Evolutionary conservation across 92 coral and sea anemone genomes (phyloP).

Genomic region (Virgularia gustaviana): DNA sequence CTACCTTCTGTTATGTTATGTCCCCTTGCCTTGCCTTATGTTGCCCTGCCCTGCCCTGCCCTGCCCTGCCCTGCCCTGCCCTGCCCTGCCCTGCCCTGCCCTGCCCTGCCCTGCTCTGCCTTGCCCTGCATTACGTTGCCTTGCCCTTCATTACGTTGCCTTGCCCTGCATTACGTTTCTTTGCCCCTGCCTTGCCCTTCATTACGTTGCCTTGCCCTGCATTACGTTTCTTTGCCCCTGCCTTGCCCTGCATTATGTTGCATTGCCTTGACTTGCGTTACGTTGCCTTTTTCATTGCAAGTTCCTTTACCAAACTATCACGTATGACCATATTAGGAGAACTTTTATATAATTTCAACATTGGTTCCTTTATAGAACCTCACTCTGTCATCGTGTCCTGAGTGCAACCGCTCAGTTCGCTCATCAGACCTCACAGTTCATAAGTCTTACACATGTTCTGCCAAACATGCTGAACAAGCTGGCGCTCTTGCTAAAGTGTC

Average conservation of each 20-base stretch:
- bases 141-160: not conserved
- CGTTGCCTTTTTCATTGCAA: no score
- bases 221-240: not conserved
- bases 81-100: not conserved
- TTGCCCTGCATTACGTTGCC: not conserved
- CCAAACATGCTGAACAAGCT: constrained; percentile 52
- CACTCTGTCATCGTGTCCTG: constrained; percentile 88
- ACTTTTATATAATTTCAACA: no score
- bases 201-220: not conserved
- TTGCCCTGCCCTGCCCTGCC: not conserved
- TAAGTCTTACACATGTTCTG: constrained; percentile 66
- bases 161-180: not conserved
- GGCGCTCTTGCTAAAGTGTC: constrained; percentile 64
- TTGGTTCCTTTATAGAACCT: no score
- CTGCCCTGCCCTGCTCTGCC: not conserved
- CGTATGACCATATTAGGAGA: no score
- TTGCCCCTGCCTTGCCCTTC: not conserved
- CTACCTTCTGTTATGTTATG: not conserved
- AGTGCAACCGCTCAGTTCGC: constrained; percentile 79
- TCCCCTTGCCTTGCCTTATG: not conserved
- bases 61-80: not conserved
- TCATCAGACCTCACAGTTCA: constrained; percentile 66
- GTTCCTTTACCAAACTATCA: no score
- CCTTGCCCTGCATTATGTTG: not conserved
- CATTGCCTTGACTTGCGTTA: not conserved